phyloP scores from a whole-genome alignment of 2,888 invertebrate genomes.

The Microplitis manilae region DNA sequence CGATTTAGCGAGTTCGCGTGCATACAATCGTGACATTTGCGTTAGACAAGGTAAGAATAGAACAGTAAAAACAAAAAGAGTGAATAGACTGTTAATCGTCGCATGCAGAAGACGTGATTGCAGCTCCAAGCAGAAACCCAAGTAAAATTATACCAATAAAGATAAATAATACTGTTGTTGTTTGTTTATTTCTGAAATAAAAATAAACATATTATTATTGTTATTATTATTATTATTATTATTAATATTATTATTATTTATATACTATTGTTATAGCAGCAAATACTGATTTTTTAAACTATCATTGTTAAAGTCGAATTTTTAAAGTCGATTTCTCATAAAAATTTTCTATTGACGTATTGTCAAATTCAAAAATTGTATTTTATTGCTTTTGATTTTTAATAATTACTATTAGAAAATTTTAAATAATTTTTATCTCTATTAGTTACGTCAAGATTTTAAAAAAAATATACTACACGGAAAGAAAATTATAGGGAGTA shows the following conservation, averaged over 20 bases:
- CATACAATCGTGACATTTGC: conserved; percentile 15
- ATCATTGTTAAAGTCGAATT: too few species aligned
- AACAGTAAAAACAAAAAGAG: not conserved
- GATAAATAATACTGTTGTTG: conserved; percentile 48
- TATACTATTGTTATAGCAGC: not conserved
- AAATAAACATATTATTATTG: not conserved
- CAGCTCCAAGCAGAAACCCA: conserved; percentile 54
- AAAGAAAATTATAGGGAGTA: too few species aligned
- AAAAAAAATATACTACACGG: too few species aligned
- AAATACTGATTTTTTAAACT: too few species aligned
- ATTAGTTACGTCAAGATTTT: too few species aligned
- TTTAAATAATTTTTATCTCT: too few species aligned
- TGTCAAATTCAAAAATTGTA: too few species aligned
- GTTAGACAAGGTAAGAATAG: conserved; percentile 3
- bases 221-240: conserved; percentile 28
- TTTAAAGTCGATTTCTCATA: too few species aligned
- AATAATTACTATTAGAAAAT: too few species aligned
- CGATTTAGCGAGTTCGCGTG: conserved; percentile 26
- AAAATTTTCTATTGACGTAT: too few species aligned
- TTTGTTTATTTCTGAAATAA: conserved; percentile 52
- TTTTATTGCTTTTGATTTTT: too few species aligned
- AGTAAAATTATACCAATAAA: conserved; percentile 41
- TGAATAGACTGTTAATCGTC: conserved; percentile 21
- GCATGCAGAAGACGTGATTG: conserved; percentile 32
- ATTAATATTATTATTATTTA: conserved; percentile 31